A percentile compares a stretch with the other conserved stretches of the same genome.
These are phyloP conservation scores for Sylvilagus floridanus DNA, from an alignment of 2,797 vertebrate species.

Conservation along the genomic window DNA sequence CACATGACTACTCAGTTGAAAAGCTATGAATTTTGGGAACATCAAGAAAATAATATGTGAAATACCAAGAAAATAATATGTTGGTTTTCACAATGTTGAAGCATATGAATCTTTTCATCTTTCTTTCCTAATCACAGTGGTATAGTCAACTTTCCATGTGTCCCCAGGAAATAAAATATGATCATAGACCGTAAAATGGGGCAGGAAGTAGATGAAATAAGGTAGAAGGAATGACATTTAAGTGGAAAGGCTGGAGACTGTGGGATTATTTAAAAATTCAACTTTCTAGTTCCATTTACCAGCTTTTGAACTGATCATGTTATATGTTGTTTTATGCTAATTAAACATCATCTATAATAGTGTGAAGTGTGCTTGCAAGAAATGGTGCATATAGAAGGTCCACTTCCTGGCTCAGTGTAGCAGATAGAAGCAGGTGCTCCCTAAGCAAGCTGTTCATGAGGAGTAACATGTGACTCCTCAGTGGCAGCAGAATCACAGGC, in stretches of 20 bases:
- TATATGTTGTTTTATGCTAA: background rate
- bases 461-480: background rate
- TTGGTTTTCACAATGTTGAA: slow-evolving; percentile 1
- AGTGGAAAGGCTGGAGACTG: background rate
- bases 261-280: background rate
- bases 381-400: background rate
- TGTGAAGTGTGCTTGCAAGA: background rate
- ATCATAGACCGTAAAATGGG: background rate
- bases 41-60: background rate
- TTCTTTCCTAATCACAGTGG: background rate
- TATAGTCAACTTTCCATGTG: background rate
- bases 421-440: background rate
- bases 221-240: background rate
- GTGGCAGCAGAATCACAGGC: background rate
- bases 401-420: background rate
- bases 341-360: background rate
- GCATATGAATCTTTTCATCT: background rate
- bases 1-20: background rate
- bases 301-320: background rate
- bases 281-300: background rate
- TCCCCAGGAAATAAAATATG: background rate
- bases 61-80: background rate
- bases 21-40: background rate
- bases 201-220: background rate
- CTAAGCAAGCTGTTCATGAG: background rate